Evolutionary conservation across 2,888 invertebrate genomes (phyloP).

Genomic region (Drosophila kokeensis): DNA sequence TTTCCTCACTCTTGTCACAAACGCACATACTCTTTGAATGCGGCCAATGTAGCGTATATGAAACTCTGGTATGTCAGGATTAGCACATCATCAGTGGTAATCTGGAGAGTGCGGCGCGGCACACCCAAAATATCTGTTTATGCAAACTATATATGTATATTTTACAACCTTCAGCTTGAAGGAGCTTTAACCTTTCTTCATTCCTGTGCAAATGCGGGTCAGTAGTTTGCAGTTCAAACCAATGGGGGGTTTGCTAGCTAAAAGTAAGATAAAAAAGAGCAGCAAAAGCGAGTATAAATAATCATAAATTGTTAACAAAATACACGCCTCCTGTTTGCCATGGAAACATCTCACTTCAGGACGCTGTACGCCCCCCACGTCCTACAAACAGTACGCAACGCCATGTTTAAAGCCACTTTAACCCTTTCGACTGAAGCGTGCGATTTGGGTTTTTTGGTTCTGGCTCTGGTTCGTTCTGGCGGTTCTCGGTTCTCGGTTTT

Average conservation of each 20-base stretch:
- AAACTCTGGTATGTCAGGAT: constrained; percentile 51
- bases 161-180: background rate
- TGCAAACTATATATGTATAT: constrained; percentile 50
- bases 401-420: constrained; percentile 67
- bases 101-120: constrained; percentile 26
- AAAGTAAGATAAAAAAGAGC: constrained; percentile 29
- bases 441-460: constrained; percentile 53
- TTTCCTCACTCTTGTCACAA: background rate
- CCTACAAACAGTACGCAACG: constrained; percentile 17
- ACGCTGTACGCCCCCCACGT: background rate
- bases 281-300: constrained; percentile 64
- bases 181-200: constrained; percentile 42
- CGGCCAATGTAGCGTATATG: constrained; percentile 41
- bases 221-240: constrained; percentile 40
- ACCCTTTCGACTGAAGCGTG: constrained; percentile 65
- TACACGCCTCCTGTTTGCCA: constrained; percentile 53
- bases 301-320: constrained; percentile 76
- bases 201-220: constrained; percentile 48
- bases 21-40: background rate
- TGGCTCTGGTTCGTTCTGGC: constrained; percentile 20
- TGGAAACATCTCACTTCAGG: constrained; percentile 26
- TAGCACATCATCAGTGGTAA: constrained; percentile 68
- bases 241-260: constrained; percentile 6
- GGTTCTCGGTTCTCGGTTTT: constrained; percentile 30
- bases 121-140: constrained; percentile 47